Percentiles rank a stretch among this genome's conserved stretches.
These are phyloP conservation scores for Cercopithecus neglectus DNA, from an alignment of 2,797 vertebrate species.

Conservation along the genomic window DNA sequence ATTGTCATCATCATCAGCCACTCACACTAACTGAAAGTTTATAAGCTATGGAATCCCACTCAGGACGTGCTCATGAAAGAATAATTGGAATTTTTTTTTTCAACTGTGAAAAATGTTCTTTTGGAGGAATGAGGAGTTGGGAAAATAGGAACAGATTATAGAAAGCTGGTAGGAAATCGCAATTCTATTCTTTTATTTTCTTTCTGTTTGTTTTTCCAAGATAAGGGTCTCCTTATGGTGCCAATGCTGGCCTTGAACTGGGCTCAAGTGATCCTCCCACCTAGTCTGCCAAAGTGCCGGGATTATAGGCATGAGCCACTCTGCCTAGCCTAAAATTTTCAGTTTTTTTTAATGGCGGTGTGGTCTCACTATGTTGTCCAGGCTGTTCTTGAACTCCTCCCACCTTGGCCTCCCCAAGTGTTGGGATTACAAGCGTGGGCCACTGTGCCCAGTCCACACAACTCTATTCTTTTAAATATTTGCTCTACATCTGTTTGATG, in stretches of 20 bases:
- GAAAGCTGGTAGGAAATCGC: neutral
- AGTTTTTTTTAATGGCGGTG: neutral
- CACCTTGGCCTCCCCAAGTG: neutral
- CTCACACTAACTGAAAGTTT: neutral
- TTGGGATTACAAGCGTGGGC: neutral
- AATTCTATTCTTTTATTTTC: neutral
- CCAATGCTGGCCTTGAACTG: neutral
- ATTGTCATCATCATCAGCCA: neutral
- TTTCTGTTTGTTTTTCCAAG: neutral
- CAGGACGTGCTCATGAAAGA: neutral
- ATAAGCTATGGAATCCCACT: neutral
- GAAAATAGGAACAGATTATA: neutral
- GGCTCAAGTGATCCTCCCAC: neutral
- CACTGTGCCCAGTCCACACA: neutral
- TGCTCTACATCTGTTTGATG: neutral
- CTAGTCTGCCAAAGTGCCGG: neutral
- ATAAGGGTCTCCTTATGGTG: neutral
- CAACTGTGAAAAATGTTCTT: neutral
- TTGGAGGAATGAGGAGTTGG: neutral
- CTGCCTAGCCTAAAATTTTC: neutral
- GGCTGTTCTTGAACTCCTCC: neutral
- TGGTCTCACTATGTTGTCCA: neutral
- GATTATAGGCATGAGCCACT: neutral
- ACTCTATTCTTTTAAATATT: conserved; percentile 11
- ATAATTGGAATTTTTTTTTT: neutral